Conservation (phyloP, 1,140 invertebrate genomes). For the Asobara japonica region DNA sequence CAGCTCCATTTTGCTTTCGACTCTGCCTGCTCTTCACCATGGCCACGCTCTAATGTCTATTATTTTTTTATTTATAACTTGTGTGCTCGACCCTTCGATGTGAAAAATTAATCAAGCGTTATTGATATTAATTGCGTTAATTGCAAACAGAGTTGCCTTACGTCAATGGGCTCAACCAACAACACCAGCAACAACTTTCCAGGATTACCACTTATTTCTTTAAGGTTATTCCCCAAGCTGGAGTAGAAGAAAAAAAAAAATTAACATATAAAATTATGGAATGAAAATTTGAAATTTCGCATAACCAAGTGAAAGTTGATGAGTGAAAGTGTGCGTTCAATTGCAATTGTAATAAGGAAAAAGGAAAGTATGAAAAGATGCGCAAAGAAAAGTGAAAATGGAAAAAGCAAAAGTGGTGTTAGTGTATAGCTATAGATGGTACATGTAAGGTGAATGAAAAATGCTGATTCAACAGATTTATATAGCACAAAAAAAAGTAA, state of each 20-base stretch:
- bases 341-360: neutral
- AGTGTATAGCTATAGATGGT: neutral
- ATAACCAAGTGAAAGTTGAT: neutral
- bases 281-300: neutral
- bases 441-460: neutral
- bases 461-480: neutral
- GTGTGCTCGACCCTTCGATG: neutral
- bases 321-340: neutral
- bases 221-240: neutral
- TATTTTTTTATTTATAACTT: neutral
- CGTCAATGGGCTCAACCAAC: neutral
- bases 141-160: neutral
- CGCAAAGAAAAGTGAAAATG: neutral
- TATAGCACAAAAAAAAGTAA: neutral
- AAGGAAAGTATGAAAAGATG: neutral
- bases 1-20: constrained; percentile 42
- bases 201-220: neutral
- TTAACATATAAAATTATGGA: neutral
- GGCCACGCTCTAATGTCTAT: neutral
- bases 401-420: neutral
- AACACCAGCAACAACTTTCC: neutral
- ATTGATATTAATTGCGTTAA: neutral
- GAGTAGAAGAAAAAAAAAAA: neutral
- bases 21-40: constrained; percentile 47
- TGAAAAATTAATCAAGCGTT: neutral